Conservation (phyloP, 2,797 vertebrate species). For the Anabas testudineus region DNA sequence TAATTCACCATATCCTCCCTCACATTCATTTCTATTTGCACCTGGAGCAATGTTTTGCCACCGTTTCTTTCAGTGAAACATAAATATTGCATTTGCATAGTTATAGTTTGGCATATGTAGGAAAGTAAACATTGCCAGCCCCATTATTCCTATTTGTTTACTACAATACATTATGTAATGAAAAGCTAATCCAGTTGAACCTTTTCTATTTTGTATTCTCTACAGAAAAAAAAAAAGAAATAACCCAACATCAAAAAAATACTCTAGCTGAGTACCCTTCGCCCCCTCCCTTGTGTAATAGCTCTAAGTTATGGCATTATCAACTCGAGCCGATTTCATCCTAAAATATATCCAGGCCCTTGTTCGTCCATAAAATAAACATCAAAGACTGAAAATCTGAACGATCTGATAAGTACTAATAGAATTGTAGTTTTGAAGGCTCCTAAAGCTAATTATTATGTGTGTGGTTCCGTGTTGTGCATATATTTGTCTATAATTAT, state of each 20-base stretch:
- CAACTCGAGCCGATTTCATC: slow-evolving; percentile 9
- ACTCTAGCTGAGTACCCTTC: slow-evolving; percentile 18
- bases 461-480: slow-evolving; percentile 23
- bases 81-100: slow-evolving; percentile 48
- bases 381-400: slow-evolving; percentile 5
- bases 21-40: slow-evolving; percentile 43
- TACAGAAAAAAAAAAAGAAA: too few species aligned
- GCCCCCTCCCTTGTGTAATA: not conserved
- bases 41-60: slow-evolving; percentile 61
- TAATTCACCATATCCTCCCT: slow-evolving; percentile 41
- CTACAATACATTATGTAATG: not conserved
- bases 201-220: not conserved
- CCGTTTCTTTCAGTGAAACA: slow-evolving; percentile 38
- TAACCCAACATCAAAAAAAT: not conserved
- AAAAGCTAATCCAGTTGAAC: not conserved
- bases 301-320: slow-evolving; percentile 13
- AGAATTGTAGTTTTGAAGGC: not conserved
- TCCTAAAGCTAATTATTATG: slow-evolving; percentile 6
- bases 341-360: slow-evolving; percentile 14
- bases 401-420: too few species aligned
- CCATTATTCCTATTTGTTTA: slow-evolving; percentile 2
- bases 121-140: slow-evolving; percentile 21
- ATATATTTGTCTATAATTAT: slow-evolving; percentile 42
- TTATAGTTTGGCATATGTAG: slow-evolving; percentile 4
- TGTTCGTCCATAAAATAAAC: slow-evolving; percentile 22